Evolutionary conservation across 2,888 invertebrate species (phyloP).

Genomic region (Strigamia transsilvanica): DNA sequence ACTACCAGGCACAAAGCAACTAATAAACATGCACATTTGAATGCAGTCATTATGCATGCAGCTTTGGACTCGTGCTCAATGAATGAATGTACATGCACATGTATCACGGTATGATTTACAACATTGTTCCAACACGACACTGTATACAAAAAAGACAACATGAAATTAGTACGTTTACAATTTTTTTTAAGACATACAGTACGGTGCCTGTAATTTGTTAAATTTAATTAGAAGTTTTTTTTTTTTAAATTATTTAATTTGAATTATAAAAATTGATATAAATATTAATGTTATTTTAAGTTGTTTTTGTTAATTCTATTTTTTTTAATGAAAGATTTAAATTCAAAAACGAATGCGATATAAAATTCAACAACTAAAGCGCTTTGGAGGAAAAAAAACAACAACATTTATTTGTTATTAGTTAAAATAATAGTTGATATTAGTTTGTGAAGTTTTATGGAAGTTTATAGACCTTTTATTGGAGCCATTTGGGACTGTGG

Average conservation of each 20-base stretch:
- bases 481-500: too few species aligned
- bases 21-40: neutral
- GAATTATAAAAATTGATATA: too few species aligned
- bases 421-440: too few species aligned
- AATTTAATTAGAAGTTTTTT: neutral
- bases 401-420: too few species aligned
- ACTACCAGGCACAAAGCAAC: neutral
- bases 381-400: too few species aligned
- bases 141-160: constrained; percentile 29
- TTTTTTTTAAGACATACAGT: neutral
- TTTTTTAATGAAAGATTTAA: too few species aligned
- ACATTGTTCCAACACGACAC: constrained; percentile 22
- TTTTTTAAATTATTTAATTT: neutral
- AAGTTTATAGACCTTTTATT: too few species aligned
- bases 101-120: neutral
- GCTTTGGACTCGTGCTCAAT: neutral
- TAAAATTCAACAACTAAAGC: too few species aligned
- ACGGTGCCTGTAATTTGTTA: neutral
- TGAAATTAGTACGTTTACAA: neutral
- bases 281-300: too few species aligned
- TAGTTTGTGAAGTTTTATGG: too few species aligned
- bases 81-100: constrained; percentile 9
- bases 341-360: too few species aligned
- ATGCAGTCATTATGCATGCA: neutral
- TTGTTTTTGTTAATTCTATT: too few species aligned